Evolutionary conservation across 2,797 vertebrate species (phyloP), one percentile per base, ranked within the genome.

Genomic region (Pangasius mekongensis): DNA sequence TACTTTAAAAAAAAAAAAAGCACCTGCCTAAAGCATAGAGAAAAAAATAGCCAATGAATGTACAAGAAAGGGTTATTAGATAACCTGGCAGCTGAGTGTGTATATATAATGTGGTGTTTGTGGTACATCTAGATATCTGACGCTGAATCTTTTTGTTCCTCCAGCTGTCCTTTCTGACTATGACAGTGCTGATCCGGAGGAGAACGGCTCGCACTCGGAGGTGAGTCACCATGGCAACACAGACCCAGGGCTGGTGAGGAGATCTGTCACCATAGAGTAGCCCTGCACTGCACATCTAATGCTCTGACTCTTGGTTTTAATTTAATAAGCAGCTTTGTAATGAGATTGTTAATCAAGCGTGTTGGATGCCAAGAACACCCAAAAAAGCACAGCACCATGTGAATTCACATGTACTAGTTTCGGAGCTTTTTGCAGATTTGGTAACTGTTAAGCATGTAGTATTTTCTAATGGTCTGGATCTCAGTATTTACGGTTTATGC

Each of bases 141-240:
- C 58, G 83, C 76, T 30, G 39, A 82, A 33, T 64, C 30, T 11
- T 91, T 91, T 52, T 90, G 56, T 56, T 90, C 49, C 86, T 88
- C 9, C 95, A 99, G 98, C 98, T 0, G 98, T 99, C 73, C 96
- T 99, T 83, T 99, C 98, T 0, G 98, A 99, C 93, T 99, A 99
- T 3, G 98, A 99, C 94, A 99, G 98, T 30, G 97, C 98, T 0
- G 96, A 97, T 74, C 95, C 94, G 0, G 98, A 99, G 84, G 96
- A 97, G n/a, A 96, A 96, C 16, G 94, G 93, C 33, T 97, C 96
- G 6, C 96, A 97, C 87, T 98, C 98, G 0, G 98, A 99, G 97
- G 98, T 98, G 92, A 91, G 90, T 91, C 90, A 89, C 88, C 88
- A 89, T 91, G 69, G 86, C 84, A 91, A 90, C 87, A 71, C 77